phyloP scores from a whole-genome alignment of 2,888 invertebrate species.

The Hylaea fasciaria region DNA sequence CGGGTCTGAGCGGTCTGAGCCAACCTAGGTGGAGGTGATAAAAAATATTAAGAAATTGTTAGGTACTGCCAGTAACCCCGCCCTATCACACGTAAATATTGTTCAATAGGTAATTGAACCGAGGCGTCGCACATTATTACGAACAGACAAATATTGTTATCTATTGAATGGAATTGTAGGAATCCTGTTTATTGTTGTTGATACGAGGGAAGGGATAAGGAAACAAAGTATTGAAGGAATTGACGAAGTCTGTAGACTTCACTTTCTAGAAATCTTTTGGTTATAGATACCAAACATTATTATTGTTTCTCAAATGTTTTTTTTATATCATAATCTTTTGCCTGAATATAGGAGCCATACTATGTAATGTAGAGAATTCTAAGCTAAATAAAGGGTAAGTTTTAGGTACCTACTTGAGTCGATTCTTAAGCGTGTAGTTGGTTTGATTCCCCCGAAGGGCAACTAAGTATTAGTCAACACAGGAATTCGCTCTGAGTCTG shows the following conservation, averaged over 20 bases:
- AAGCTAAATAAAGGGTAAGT: no score
- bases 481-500: no score
- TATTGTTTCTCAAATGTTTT: no score
- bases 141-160: slow-evolving; percentile 35
- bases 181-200: slow-evolving; percentile 27
- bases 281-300: no score
- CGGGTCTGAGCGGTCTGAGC: no score
- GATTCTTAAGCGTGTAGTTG: no score
- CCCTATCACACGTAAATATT: slow-evolving; percentile 37
- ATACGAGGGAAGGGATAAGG: slow-evolving; percentile 41
- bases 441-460: no score
- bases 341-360: no score
- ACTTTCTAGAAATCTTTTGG: neutral
- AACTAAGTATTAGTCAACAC: no score
- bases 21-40: neutral
- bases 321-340: no score
- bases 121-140: slow-evolving; percentile 23
- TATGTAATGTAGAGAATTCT: no score
- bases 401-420: no score
- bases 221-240: slow-evolving; percentile 1
- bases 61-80: neutral
- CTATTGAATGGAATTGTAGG: slow-evolving; percentile 43
- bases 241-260: neutral
- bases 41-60: neutral
- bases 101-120: slow-evolving; percentile 43